Base-by-base conservation (phyloP, 2,888 invertebrate genomes). In the Ptychoptera contaminata region DNA sequence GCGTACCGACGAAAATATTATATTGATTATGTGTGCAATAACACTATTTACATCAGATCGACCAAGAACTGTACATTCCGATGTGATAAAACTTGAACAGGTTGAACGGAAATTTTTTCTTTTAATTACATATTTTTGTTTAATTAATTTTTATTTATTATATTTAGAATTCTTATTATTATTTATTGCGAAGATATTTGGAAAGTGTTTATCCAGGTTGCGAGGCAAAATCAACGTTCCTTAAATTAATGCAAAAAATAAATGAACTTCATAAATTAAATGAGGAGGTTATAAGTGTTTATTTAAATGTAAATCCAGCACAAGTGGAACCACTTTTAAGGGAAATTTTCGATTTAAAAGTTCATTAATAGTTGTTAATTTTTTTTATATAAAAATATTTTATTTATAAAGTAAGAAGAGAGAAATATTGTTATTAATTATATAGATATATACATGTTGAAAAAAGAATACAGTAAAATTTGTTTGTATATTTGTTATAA, bases 261-360 rank as follows among this genome's bases (percentile, higher is more conserved):
- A 77, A 84, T 23, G 93, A 94, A 59, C 75, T 96, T 16, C 81
- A 88, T 52, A 80, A 79, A 56, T 70, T 94, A 43, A 88, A 91
- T 48, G 90, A 91, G 54, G 86, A 87, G 55, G 82, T 93, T n/a
- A 85, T 93, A 8, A 81, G 83, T 35, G 87, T 93, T 5, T 88
- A 92, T 62, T 71, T 94, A 23, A 87, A 93, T 65, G 87, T 92
- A 1, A 91, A 94, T 70, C 92, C 94, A 30, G 74, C 79, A 47
- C 79, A 83, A 58, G 85, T 96, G 38, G 93, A 93, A 56, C 96
- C 94, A 0, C 69, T 96, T 34, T 71, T 96, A 39, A 82, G 93
- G 61, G 94, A 96, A 72, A 91, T 96, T 58, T 91, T 96, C 56
- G 93, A 94, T 69, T 71, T 94, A 49, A 91, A 91, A 58, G 79